Evolutionary conservation across 2,797 vertebrate species (phyloP).

Genomic region (Sardinella longiceps): DNA sequence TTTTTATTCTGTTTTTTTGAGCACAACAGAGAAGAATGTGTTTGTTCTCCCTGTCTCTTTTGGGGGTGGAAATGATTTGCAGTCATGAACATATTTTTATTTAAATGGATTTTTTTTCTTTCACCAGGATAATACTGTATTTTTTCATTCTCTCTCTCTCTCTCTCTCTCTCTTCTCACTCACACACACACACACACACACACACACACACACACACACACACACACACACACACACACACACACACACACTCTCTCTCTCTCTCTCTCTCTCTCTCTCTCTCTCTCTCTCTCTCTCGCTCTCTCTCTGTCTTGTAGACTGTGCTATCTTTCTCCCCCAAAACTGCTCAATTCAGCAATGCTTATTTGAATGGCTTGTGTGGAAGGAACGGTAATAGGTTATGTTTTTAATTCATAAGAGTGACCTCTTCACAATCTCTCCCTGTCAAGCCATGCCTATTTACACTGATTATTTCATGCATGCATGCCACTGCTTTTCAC

Average conservation of each 20-base stretch:
- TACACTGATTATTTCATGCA: neutral
- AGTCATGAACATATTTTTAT: slow-evolving; percentile 17
- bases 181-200: too few species aligned
- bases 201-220: too few species aligned
- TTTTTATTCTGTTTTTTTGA: neutral
- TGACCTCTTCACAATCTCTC: slow-evolving; percentile 13
- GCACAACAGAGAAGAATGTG: neutral
- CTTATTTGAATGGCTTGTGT: neutral
- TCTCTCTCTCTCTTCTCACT: neutral
- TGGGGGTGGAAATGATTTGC: neutral
- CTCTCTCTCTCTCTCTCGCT: neutral
- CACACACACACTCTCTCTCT: neutral
- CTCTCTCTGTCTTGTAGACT: slow-evolving; percentile 34
- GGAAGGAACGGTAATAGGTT: neutral
- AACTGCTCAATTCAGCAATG: neutral
- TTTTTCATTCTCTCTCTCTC: neutral
- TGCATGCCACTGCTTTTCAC: neutral
- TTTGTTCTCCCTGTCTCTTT: neutral
- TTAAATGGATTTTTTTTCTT: neutral
- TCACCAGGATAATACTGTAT: neutral
- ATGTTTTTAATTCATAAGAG: slow-evolving; percentile 6
- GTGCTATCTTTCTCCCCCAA: slow-evolving; percentile 9
- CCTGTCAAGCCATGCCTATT: neutral
- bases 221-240: neutral
- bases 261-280: slow-evolving; percentile 12